phyloP scores from a whole-genome alignment of 2,888 invertebrate genomes.

The Nephrotoma appendiculata region DNA sequence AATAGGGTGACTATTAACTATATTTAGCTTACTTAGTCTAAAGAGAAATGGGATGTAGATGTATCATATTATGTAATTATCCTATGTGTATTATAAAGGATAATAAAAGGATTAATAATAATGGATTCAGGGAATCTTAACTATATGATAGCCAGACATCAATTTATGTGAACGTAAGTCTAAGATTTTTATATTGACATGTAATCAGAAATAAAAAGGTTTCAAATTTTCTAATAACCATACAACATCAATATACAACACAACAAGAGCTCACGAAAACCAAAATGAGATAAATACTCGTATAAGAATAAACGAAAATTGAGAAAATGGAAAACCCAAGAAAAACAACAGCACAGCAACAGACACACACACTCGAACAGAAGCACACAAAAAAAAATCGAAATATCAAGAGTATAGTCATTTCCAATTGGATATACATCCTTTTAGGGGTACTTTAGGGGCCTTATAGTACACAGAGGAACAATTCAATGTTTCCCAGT shows the following conservation, averaged over 20 bases:
- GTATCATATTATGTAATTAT: background rate
- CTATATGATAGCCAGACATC: background rate
- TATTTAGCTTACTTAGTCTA: background rate
- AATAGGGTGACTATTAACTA: background rate
- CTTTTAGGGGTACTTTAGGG: constrained; percentile 27
- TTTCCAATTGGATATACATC: constrained; percentile 28
- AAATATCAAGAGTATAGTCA: constrained; percentile 1
- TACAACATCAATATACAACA: background rate
- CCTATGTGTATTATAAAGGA: background rate
- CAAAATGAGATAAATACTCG: background rate
- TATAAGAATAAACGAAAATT: background rate
- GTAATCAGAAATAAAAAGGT: background rate
- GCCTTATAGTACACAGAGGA: constrained; percentile 32
- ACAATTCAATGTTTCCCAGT: constrained; percentile 28
- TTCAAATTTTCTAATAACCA: background rate
- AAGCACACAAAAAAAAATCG: background rate
- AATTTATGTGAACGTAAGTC: background rate
- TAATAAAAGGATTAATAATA: background rate
- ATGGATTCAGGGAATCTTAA: background rate
- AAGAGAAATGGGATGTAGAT: background rate
- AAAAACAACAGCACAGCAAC: background rate
- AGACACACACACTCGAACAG: background rate
- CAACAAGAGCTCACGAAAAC: background rate
- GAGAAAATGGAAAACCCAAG: background rate
- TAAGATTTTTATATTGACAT: background rate